Percentiles rank a stretch among this genome's conserved stretches.
These are phyloP conservation scores for Apocrypta bakeri DNA, from an alignment of 1,140 invertebrate species.

Conservation along the genomic window DNA sequence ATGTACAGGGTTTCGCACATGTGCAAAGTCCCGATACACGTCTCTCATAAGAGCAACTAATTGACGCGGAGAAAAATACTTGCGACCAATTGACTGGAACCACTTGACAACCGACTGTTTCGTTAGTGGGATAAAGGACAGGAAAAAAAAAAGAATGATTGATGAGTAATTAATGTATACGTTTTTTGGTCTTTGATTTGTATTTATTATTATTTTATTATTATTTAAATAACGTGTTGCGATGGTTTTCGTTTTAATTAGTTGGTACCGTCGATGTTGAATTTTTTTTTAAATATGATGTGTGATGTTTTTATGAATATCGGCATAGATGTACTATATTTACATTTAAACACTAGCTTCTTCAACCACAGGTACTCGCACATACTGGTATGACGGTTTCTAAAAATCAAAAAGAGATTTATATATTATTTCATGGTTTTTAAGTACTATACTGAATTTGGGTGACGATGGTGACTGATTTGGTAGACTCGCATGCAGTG, in stretches of 20 bases:
- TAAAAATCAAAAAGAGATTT: conserved; percentile 4
- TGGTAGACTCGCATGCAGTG: no score
- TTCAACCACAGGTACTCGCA: conserved; percentile 32
- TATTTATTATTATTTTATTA: neutral
- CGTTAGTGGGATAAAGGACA: neutral
- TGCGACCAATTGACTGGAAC: neutral
- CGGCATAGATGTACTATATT: conserved; percentile 18
- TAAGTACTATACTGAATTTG: neutral
- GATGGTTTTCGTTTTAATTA: neutral
- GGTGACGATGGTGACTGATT: neutral
- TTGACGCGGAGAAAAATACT: conserved; percentile 12
- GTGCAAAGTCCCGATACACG: neutral
- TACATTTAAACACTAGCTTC: conserved; percentile 6
- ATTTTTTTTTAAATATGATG: neutral
- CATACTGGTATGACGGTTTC: conserved; percentile 45
- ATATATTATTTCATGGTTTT: no score
- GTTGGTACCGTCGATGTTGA: neutral
- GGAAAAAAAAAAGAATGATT: neutral
- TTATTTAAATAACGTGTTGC: neutral
- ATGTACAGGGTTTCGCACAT: neutral
- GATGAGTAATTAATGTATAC: neutral
- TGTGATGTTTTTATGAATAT: neutral
- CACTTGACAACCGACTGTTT: neutral
- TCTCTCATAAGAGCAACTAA: neutral
- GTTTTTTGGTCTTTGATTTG: conserved; percentile 2